phyloP scores from a whole-genome alignment of 2,888 invertebrate species.

The Heliconius charithonia region DNA sequence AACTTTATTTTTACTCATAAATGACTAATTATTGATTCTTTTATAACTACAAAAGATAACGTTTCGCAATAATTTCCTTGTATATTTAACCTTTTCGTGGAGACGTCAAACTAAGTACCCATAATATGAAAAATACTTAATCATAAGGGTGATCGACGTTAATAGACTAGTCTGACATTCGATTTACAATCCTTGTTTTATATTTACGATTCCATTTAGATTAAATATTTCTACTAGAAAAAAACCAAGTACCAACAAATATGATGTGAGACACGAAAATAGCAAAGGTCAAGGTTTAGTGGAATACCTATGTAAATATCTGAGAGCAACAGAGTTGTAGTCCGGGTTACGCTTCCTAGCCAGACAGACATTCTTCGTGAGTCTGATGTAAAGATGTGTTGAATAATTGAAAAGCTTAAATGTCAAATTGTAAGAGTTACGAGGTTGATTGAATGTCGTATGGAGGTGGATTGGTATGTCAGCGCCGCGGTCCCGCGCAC shows the following conservation, averaged over 20 bases:
- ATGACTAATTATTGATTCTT: background rate
- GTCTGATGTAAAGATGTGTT: conserved; percentile 44
- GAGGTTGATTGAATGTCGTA: conserved; percentile 48
- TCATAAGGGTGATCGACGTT: background rate
- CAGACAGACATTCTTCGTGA: conserved; percentile 33
- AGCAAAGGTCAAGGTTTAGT: conserved; percentile 35
- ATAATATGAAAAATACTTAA: background rate
- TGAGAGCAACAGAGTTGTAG: conserved; percentile 28
- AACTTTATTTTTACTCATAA: background rate
- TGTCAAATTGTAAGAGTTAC: conserved; percentile 56
- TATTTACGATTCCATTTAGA: background rate
- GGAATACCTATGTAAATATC: conserved; percentile 23
- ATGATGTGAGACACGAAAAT: conserved; percentile 12
- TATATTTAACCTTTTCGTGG: conserved; percentile 49
- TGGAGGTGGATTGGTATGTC: conserved; percentile 47
- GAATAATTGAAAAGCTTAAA: conserved; percentile 62
- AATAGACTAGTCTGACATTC: background rate
- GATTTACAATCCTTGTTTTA: background rate
- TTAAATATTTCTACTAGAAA: background rate
- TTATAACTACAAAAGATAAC: conserved; percentile 40
- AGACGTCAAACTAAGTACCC: background rate
- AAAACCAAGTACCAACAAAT: background rate
- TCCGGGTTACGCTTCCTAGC: conserved; percentile 41
- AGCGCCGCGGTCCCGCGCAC: conserved; percentile 32
- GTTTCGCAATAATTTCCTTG: conserved; percentile 51